Percentiles rank a stretch among this genome's conserved stretches.
Conservation (phyloP, 2,888 invertebrate species). For the Salticus scenicus region DNA sequence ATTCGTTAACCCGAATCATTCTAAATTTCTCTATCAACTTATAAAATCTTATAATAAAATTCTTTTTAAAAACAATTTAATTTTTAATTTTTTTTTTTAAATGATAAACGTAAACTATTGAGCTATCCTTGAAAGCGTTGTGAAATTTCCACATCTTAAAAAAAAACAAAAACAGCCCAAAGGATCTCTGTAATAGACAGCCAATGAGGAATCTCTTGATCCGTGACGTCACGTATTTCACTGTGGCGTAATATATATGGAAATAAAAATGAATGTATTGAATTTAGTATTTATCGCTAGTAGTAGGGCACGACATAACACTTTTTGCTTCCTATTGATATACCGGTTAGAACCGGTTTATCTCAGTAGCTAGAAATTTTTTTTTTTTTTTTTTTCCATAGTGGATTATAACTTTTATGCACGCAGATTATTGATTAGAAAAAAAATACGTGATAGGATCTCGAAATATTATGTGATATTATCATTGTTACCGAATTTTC, state of each 20-base stretch:
- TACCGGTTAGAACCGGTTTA: background rate
- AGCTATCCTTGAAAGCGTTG: background rate
- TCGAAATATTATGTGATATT: too few relatives aligned
- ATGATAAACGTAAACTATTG: background rate
- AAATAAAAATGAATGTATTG: background rate
- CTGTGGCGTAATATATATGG: background rate
- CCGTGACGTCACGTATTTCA: background rate
- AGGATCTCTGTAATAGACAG: background rate
- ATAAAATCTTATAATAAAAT: too few relatives aligned
- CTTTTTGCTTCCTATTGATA: background rate
- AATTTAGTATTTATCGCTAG: background rate
- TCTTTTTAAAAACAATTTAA: too few relatives aligned
- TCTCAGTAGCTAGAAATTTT: too few relatives aligned
- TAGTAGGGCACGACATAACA: background rate
- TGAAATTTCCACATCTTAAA: background rate
- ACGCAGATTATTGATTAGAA: too few relatives aligned
- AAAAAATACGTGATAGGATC: too few relatives aligned
- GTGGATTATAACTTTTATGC: too few relatives aligned
- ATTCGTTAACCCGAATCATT: too few relatives aligned
- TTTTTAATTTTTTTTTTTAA: too few relatives aligned
- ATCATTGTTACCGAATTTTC: too few relatives aligned
- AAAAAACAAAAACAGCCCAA: background rate
- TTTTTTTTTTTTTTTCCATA: too few relatives aligned
- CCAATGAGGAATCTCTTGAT: background rate
- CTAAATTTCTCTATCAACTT: too few relatives aligned